Conservation (phyloP, 1,140 invertebrate genomes). For the Helicoverpa zea region DNA sequence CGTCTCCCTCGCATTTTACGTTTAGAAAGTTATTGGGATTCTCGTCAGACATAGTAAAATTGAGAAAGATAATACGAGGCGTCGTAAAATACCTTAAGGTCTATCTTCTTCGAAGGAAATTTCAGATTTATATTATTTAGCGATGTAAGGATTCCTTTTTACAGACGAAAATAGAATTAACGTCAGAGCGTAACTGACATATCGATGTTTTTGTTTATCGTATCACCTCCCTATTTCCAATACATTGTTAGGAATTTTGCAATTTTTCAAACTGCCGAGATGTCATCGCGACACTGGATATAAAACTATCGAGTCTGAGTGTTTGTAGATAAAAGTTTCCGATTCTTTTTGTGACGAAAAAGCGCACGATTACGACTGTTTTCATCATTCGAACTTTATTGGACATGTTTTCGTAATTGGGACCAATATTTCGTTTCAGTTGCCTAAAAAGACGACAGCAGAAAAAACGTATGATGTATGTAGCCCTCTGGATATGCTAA, state of each 20-base stretch:
- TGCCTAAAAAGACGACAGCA: conserved; percentile 5
- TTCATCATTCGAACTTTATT: background rate
- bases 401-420: conserved; percentile 1
- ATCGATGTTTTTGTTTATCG: conserved; percentile 14
- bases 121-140: no score
- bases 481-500: background rate
- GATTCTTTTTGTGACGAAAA: background rate
- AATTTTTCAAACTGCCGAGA: conserved; percentile 47
- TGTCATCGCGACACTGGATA: conserved; percentile 42
- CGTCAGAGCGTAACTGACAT: background rate
- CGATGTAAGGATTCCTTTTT: no score
- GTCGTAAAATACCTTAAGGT: conserved; percentile 19
- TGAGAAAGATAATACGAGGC: conserved; percentile 11
- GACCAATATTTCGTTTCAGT: background rate
- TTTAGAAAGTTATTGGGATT: conserved; percentile 45
- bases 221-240: conserved; percentile 13
- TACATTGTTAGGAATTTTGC: conserved; percentile 38
- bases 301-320: conserved; percentile 26
- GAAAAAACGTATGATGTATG: background rate
- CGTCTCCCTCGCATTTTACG: conserved; percentile 36
- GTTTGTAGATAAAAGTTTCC: conserved; percentile 36
- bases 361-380: background rate
- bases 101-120: background rate
- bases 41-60: conserved; percentile 19
- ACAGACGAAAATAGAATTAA: no score